These are phyloP conservation scores for Tachystola acroxantha DNA, from an alignment of 2,888 invertebrate genomes.

Conservation along the genomic window DNA sequence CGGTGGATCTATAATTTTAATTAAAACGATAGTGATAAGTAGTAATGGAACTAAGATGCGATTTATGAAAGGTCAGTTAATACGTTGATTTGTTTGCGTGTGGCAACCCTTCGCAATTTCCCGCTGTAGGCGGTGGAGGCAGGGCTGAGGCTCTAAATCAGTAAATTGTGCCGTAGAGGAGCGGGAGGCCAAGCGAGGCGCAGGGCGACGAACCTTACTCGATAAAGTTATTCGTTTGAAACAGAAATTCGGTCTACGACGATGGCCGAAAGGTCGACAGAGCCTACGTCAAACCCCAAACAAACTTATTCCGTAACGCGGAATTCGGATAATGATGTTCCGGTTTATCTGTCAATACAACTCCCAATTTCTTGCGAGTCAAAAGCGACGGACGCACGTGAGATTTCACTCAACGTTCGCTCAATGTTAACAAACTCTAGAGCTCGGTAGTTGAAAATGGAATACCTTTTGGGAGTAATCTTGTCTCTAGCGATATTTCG, in stretches of 20 bases:
- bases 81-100: slow-evolving; percentile 6
- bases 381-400: no score
- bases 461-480: slow-evolving; percentile 15
- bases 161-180: slow-evolving; percentile 19
- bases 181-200: slow-evolving; percentile 12
- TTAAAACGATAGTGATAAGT: no score
- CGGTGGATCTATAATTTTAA: no score
- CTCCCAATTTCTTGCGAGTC: no score
- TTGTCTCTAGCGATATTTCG: slow-evolving; percentile 25
- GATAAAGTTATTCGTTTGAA: slow-evolving; percentile 28
- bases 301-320: slow-evolving; percentile 7
- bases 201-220: slow-evolving; percentile 16
- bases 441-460: slow-evolving; percentile 1
- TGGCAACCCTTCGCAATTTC: slow-evolving; percentile 19
- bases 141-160: slow-evolving; percentile 13
- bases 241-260: slow-evolving; percentile 15
- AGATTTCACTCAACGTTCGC: no score
- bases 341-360: slow-evolving; percentile 7
- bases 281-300: slow-evolving; percentile 7
- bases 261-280: slow-evolving; percentile 12
- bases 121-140: slow-evolving; percentile 12
- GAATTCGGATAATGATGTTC: slow-evolving; percentile 11
- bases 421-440: no score
- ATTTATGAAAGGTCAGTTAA: background rate
- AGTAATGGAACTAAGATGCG: background rate